Evolutionary conservation across 2,888 invertebrate genomes (phyloP), one percentile per base, ranked within the genome.

Genomic region (Darwinula stevensoni): DNA sequence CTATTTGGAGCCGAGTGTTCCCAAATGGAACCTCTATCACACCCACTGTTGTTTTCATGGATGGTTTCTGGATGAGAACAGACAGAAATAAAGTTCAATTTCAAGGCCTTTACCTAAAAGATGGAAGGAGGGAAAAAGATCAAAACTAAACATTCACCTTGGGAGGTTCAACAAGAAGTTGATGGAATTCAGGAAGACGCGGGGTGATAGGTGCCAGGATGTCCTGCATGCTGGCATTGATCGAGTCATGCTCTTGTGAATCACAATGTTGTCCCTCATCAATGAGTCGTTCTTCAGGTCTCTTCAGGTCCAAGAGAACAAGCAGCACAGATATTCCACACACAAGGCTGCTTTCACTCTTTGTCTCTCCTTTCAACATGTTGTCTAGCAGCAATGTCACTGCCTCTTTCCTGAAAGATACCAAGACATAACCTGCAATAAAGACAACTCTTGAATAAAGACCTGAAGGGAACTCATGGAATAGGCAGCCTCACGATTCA

Each of bases 251-350:
- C n/a, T n/a, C n/a, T n/a, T n/a, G n/a, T n/a, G n/a, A n/a, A n/a
- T n/a, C n/a, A n/a, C n/a, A n/a, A n/a, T n/a, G n/a, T n/a, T n/a
- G n/a, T n/a, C n/a, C n/a, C n/a, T n/a, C n/a, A n/a, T n/a, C n/a
- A n/a, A n/a, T n/a, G n/a, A n/a, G n/a, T n/a, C n/a, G n/a, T n/a
- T n/a, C n/a, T n/a, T n/a, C n/a, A n/a, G n/a, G n/a, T n/a, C n/a
- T n/a, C n/a, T n/a, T n/a, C n/a, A n/a, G n/a, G n/a, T 63, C 63
- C 43, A 74, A 55, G 44, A 75, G 58, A 39, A 65, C 62, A 47
- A 74, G 62, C 51, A 78, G 62, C 49, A 78, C 66, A 52, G 65
- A 63, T 45, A 75, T 65, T 46, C 75, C 76, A 52, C 69, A 67
- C 38, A 71, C 63, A 43, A 78, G 63, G 45, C 70, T 67, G 49